These are phyloP conservation scores for Enteromius paludinosus DNA, from an alignment of 2,797 vertebrate genomes.

Conservation along the genomic window DNA sequence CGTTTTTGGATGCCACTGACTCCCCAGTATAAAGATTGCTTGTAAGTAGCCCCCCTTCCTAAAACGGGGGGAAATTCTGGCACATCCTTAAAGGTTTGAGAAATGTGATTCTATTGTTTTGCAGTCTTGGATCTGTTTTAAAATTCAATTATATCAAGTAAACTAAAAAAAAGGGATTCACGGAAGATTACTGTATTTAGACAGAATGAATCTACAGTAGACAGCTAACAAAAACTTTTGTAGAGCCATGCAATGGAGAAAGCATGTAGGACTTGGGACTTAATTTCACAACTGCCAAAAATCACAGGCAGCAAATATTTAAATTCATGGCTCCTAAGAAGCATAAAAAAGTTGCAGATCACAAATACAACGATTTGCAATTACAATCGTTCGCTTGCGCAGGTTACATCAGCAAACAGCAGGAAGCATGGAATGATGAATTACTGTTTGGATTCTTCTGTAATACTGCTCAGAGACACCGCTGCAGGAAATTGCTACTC, in stretches of 20 bases:
- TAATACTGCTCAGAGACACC: slow-evolving; percentile 73
- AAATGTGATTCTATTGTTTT: not conserved
- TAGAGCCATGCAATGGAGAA: slow-evolving; percentile 8
- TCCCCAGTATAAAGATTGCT: not conserved
- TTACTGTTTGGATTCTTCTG: slow-evolving; percentile 77
- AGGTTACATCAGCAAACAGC: slow-evolving; percentile 70
- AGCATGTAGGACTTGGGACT: not conserved
- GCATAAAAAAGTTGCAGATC: slow-evolving; percentile 61
- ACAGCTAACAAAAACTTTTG: not conserved
- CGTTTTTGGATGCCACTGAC: not conserved
- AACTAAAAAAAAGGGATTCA: not conserved
- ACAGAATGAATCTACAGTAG: not conserved
- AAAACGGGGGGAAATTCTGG: not conserved
- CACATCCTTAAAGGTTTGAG: not conserved
- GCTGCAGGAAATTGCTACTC: slow-evolving; percentile 77
- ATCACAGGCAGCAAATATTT: slow-evolving; percentile 27
- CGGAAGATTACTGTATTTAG: not conserved
- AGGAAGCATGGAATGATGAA: slow-evolving; percentile 77
- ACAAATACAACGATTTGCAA: slow-evolving; percentile 70
- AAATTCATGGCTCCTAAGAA: slow-evolving; percentile 39
- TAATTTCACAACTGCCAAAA: slow-evolving; percentile 40
- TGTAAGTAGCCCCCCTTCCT: not conserved
- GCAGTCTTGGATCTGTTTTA: not conserved
- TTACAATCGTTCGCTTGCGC: slow-evolving; percentile 67
- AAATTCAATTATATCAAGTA: not conserved